These are phyloP conservation scores for Aquatica leii DNA, from an alignment of 2,888 invertebrate species.

Conservation along the genomic window DNA sequence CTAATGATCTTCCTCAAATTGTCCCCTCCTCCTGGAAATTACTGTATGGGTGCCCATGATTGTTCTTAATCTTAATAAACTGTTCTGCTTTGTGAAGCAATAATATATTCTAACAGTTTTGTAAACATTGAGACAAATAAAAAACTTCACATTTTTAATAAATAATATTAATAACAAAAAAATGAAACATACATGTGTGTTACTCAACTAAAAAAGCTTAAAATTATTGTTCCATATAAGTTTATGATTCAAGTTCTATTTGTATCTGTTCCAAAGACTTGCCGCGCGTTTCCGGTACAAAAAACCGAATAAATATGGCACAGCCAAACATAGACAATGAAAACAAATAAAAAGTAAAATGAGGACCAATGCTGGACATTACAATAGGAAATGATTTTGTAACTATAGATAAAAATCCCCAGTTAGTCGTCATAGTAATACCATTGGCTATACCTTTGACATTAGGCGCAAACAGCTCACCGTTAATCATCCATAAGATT, in stretches of 20 bases:
- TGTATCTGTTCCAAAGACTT: constrained; percentile 34
- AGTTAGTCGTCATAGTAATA: constrained; percentile 35
- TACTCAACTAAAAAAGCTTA: too few relatives aligned
- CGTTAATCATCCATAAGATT: constrained; percentile 38
- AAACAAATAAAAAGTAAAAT: constrained; percentile 39
- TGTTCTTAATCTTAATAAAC: too few relatives aligned
- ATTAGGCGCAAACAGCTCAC: constrained; percentile 37
- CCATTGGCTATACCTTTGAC: constrained; percentile 39
- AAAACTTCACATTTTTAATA: too few relatives aligned
- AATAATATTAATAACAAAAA: too few relatives aligned
- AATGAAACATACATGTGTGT: too few relatives aligned
- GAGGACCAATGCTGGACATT: constrained; percentile 26
- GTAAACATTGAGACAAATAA: too few relatives aligned
- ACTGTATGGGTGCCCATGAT: too few relatives aligned
- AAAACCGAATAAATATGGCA: constrained; percentile 30
- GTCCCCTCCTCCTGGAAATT: too few relatives aligned
- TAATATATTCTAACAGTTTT: too few relatives aligned
- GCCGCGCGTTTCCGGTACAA: constrained; percentile 34
- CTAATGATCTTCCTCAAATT: too few relatives aligned
- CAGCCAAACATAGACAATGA: constrained; percentile 30
- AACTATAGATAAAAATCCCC: constrained; percentile 34
- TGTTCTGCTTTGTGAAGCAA: too few relatives aligned
- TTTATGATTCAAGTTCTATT: constrained; percentile 18
- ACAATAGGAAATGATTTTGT: constrained; percentile 37
- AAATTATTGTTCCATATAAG: too few relatives aligned